phyloP scores from a whole-genome alignment of 2,797 vertebrate genomes.

The Gymnopithys bicolor region DNA sequence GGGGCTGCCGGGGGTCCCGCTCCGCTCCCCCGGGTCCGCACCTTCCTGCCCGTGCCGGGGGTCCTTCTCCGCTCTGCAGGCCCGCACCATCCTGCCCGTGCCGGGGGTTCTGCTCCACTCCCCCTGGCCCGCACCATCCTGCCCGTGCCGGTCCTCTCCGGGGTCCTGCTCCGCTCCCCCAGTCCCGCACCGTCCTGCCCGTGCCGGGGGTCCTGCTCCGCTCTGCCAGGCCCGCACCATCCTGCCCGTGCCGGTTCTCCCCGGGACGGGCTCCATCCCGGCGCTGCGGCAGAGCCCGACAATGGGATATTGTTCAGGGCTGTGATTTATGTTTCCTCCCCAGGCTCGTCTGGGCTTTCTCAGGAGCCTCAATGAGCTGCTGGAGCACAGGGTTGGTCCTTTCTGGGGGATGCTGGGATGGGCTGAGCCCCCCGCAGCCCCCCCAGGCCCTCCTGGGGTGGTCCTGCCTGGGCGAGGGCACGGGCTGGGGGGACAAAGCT shows the following conservation, averaged over 20 bases:
- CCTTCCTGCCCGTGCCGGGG: background rate
- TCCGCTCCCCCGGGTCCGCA: background rate
- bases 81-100: too few species aligned
- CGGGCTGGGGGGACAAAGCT: background rate
- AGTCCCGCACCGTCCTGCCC: too few species aligned
- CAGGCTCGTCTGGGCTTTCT: background rate
- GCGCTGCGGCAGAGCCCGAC: background rate
- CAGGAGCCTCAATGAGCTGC: background rate
- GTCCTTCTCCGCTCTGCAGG: too few species aligned
- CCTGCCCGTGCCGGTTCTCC: background rate
- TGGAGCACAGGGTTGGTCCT: background rate
- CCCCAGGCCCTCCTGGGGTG: too few species aligned
- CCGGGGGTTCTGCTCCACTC: background rate
- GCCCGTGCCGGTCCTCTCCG: background rate
- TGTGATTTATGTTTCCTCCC: slow-evolving; percentile 25
- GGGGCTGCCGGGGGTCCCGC: background rate
- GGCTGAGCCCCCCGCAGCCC: background rate
- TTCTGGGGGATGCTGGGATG: rapidly evolving
- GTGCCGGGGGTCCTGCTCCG: too few species aligned
- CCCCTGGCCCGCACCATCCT: background rate
- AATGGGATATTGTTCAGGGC: background rate
- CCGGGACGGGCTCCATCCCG: background rate
- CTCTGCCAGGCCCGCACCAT: too few species aligned
- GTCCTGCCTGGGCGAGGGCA: background rate
- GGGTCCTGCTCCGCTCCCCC: too few species aligned